phyloP scores from a whole-genome alignment of 1,140 invertebrate genomes.

The Medauroidea extradentata region DNA sequence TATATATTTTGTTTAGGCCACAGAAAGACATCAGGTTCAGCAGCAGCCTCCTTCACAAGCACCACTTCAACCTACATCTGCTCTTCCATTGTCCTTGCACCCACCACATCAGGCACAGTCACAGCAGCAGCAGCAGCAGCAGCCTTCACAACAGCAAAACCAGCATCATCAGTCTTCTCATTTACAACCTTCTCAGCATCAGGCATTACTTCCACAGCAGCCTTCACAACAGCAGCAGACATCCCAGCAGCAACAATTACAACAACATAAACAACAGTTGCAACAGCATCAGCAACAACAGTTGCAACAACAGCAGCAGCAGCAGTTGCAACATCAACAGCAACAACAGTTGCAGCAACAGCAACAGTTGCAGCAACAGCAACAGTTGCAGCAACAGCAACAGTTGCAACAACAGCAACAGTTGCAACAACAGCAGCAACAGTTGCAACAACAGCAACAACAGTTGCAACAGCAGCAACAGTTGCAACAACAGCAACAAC shows the following conservation, averaged over 20 bases:
- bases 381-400: neutral
- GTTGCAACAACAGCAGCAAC: neutral
- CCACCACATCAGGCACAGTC: neutral
- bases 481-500: neutral
- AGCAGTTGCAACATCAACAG: neutral
- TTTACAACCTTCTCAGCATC: neutral
- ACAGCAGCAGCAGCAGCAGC: neutral
- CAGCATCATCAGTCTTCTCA: neutral
- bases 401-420: neutral
- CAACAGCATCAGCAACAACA: conserved; percentile 1
- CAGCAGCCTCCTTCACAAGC: neutral
- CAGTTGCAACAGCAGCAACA: neutral
- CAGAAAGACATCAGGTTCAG: neutral
- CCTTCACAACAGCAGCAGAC: neutral
- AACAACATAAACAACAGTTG: neutral
- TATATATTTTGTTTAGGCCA: too few species aligned
- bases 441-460: neutral
- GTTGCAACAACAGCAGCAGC: neutral
- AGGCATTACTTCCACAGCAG: neutral
- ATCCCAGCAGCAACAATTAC: neutral
- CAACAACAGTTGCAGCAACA: neutral
- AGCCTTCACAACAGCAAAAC: neutral
- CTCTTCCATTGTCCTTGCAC: neutral
- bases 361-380: neutral
- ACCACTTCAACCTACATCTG: neutral